Evolutionary conservation across 2,888 invertebrate species (phyloP), one percentile per base, ranked within the genome.

Genomic region (Leptogaster cylindrica): DNA sequence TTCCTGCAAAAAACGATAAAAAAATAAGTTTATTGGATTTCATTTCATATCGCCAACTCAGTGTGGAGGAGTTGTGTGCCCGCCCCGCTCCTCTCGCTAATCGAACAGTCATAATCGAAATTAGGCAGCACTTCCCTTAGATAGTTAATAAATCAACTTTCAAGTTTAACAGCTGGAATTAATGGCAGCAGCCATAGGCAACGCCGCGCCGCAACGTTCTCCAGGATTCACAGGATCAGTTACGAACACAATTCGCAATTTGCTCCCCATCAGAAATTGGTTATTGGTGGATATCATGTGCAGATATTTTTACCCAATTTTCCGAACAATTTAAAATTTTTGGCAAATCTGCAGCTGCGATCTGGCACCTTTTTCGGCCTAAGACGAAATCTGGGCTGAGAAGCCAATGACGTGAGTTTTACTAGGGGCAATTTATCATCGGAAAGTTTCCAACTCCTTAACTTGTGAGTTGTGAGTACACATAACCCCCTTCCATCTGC

Each of bases 311-410:
- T 61, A 41, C 44, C 44, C 61, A 61, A 61, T 61, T 61, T 61
- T 61, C 61, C 61, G 31, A 61, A 61, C 61, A 61, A 61, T 61
- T 61, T 61, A 61, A 61, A 61, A 61, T 61, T 61, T 61, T n/a
- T n/a, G n/a, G 25, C 44, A 61, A 61, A 61, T 61, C 61, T 61
- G 28, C 12, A 27, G 44, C 8, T 41, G 44, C 27, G 41, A 61
- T 61, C 61, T 41, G 41, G 12, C 3, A 48, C 1, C 14, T n/a
- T 16, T 28, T 25, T 41, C 25, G 44, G 61, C 61, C 61, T 44
- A 39, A 12, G n/a, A 48, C 41, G n/a, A 39, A 52, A 33, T 28
- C 20, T 33, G 18, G 41, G 18, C 44, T 61, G 61, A 61, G 44
- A 44, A 61, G 20, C 28, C 61, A 61, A 61, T 61, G 61, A 61